A percentile compares a stretch with the other conserved stretches of the same genome.
Conservation (phyloP, 2,113 vertebrate genomes). For the Ahaetulla prasina region DNA sequence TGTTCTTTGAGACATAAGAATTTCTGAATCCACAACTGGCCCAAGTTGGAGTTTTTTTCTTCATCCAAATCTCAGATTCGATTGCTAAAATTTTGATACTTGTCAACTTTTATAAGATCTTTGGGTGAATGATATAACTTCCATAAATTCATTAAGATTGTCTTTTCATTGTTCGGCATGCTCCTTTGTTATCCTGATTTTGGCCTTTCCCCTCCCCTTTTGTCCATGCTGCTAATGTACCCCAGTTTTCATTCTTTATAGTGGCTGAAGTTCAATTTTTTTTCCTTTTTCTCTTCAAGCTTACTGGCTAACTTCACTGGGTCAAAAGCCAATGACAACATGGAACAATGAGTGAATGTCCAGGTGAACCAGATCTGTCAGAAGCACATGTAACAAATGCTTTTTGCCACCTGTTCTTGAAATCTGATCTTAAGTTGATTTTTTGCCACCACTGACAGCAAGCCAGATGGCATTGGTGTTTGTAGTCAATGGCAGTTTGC, state of each 20-base stretch:
- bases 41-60: background rate
- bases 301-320: background rate
- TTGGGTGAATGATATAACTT: background rate
- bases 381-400: constrained; percentile 14
- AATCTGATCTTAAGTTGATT: constrained; percentile 40
- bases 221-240: background rate
- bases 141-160: background rate
- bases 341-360: background rate
- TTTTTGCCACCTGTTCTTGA: constrained; percentile 32
- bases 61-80: background rate
- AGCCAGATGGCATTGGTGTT: constrained; percentile 27
- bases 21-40: background rate
- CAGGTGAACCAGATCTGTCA: constrained; percentile 28
- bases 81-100: background rate
- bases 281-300: background rate
- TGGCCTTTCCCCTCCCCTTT: constrained; percentile 3
- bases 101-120: background rate
- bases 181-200: background rate
- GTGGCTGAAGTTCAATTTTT: background rate
- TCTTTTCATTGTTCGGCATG: background rate
- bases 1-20: background rate
- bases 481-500: constrained; percentile 25
- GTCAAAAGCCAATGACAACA: constrained; percentile 9
- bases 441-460: background rate
- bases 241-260: background rate